A percentile compares a stretch with the other conserved stretches of the same genome.
Conservation (phyloP, 2,888 invertebrate species). For the Epirrhoe alternata region DNA sequence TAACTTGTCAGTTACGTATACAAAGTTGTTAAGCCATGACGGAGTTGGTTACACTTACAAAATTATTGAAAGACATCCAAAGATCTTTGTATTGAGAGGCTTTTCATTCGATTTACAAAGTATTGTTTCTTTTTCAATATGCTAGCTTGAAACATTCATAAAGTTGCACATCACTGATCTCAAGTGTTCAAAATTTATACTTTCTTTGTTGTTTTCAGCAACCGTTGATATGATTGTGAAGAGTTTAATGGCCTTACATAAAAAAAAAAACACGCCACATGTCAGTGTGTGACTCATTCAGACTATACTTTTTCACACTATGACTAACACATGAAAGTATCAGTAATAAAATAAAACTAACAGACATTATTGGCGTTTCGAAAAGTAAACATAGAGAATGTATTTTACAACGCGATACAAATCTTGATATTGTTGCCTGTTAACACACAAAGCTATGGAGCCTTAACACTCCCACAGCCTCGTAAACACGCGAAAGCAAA, state of each 20-base stretch:
- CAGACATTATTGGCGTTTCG: slow-evolving; percentile 30
- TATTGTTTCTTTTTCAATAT: too few relatives aligned
- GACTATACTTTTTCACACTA: slow-evolving; percentile 22
- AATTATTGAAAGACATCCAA: too few relatives aligned
- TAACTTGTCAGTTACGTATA: too few relatives aligned
- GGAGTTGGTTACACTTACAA: too few relatives aligned
- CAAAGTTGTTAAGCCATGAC: too few relatives aligned
- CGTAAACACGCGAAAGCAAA: slow-evolving; percentile 57
- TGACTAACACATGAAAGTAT: slow-evolving; percentile 29
- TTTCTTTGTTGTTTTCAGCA: neutral
- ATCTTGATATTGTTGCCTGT: slow-evolving; percentile 41
- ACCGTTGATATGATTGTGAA: slow-evolving; percentile 10
- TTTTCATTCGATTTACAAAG: too few relatives aligned
- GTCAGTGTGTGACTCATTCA: slow-evolving; percentile 21
- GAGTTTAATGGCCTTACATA: slow-evolving; percentile 17
- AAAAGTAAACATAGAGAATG: slow-evolving; percentile 24
- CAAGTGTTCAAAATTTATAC: neutral
- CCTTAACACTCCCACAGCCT: slow-evolving; percentile 54
- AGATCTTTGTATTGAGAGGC: too few relatives aligned
- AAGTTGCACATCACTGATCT: neutral
- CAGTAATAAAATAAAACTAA: slow-evolving; percentile 36
- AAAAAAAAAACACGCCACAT: slow-evolving; percentile 19
- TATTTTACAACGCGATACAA: slow-evolving; percentile 39
- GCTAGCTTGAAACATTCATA: too few relatives aligned
- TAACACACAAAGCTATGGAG: slow-evolving; percentile 38